phyloP scores from a whole-genome alignment of 2,888 invertebrate species.

The Drosophila kambysellisi region DNA sequence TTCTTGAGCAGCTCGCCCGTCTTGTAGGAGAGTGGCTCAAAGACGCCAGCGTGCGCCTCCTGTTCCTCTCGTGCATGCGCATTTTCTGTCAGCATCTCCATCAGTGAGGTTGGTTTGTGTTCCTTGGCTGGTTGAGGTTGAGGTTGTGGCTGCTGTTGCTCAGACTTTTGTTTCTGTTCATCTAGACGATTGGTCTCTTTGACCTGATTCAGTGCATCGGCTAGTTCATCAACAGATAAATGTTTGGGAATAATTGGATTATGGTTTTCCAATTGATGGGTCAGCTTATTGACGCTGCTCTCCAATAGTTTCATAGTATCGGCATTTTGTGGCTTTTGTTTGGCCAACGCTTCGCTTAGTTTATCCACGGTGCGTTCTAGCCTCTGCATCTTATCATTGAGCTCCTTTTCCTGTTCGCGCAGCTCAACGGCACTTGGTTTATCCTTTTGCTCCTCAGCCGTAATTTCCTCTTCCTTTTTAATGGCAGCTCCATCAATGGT shows the following conservation, averaged over 20 bases:
- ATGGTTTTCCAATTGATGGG: slow-evolving; percentile 84
- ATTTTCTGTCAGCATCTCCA: slow-evolving; percentile 77
- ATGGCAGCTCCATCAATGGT: slow-evolving; percentile 85
- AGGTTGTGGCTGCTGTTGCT: slow-evolving; percentile 6
- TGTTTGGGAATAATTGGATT: slow-evolving; percentile 81
- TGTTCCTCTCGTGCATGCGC: slow-evolving; percentile 62
- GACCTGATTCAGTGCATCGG: slow-evolving; percentile 85
- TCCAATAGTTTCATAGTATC: slow-evolving; percentile 82
- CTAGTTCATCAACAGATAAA: slow-evolving; percentile 79
- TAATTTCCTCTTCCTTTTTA: slow-evolving; percentile 85
- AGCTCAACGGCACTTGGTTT: slow-evolving; percentile 79
- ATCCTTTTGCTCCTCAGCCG: slow-evolving; percentile 81
- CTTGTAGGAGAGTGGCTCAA: slow-evolving; percentile 83
- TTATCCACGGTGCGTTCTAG: slow-evolving; percentile 85
- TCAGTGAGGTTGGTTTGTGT: slow-evolving; percentile 62
- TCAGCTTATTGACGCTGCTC: slow-evolving; percentile 85
- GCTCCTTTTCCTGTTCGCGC: slow-evolving; percentile 81
- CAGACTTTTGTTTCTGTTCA: slow-evolving; percentile 16
- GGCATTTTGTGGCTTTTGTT: slow-evolving; percentile 81
- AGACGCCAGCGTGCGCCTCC: slow-evolving; percentile 72
- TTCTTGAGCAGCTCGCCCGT: slow-evolving; percentile 72
- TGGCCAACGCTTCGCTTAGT: slow-evolving; percentile 85
- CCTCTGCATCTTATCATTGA: slow-evolving; percentile 81
- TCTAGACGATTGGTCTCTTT: slow-evolving; percentile 70
- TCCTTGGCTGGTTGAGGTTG: slow-evolving; percentile 24